phyloP scores from a whole-genome alignment of 37 sponge, comb jelly and placozoan genomes.

The Mnemiopsis leidyi region DNA sequence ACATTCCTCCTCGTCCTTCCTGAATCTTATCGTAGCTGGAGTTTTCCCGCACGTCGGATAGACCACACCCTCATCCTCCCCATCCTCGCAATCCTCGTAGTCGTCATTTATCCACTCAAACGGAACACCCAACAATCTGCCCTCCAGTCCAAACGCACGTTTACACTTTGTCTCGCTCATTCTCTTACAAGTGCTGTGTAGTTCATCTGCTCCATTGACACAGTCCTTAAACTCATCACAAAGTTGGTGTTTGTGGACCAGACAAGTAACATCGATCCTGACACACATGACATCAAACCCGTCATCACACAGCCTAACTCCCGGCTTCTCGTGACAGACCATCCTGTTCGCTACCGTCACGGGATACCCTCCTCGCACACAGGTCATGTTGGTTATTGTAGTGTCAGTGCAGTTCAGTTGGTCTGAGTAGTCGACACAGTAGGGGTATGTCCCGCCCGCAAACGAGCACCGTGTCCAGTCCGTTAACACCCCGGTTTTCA shows the following conservation, averaged over 20 bases:
- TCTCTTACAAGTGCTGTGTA: neutral
- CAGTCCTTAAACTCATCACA: constrained; percentile 40
- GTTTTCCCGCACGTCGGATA: neutral
- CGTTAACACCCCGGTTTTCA: neutral
- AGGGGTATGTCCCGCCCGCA: neutral
- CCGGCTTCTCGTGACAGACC: neutral
- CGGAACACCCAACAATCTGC: neutral
- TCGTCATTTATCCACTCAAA: neutral
- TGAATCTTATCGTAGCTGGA: neutral
- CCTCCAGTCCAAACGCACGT: neutral
- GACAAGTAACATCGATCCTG: neutral
- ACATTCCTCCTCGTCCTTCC: neutral
- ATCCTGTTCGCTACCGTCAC: neutral
- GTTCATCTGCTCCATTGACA: neutral
- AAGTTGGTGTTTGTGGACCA: constrained; percentile 48
- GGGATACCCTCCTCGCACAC: neutral
- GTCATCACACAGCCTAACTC: constrained; percentile 29
- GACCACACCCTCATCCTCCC: neutral
- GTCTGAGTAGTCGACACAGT: neutral
- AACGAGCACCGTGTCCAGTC: neutral
- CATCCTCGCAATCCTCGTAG: neutral
- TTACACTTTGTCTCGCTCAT: neutral
- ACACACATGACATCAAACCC: neutral
- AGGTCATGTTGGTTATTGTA: neutral
- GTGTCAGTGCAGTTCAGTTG: constrained; percentile 49